Evolutionary conservation across 2,888 invertebrate genomes (phyloP).

Genomic region (Nebria brevicollis): DNA sequence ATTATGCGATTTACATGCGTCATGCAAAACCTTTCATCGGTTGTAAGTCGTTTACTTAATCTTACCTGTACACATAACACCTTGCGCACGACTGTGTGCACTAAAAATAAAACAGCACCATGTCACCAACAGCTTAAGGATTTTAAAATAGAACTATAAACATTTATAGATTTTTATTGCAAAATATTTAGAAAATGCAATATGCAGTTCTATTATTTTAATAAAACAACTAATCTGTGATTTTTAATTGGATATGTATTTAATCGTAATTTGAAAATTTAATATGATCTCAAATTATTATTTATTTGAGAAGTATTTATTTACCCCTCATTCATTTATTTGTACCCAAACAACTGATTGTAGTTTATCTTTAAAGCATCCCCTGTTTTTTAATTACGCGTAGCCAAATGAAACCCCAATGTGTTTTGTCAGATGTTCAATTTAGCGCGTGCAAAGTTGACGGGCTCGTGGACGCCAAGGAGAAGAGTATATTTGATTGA

Average conservation of each 20-base stretch:
- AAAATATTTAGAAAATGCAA: no score
- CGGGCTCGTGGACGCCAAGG: neutral
- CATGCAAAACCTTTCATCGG: neutral
- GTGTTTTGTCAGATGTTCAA: slow-evolving; percentile 23
- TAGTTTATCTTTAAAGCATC: neutral
- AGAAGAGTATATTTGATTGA: slow-evolving; percentile 35
- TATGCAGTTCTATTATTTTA: no score
- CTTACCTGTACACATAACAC: neutral
- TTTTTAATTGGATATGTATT: no score
- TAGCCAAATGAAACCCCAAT: neutral
- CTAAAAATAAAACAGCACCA: neutral
- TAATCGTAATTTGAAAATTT: no score
- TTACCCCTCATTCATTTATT: neutral
- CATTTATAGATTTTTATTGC: no score
- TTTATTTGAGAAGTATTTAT: neutral
- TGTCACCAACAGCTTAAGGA: neutral
- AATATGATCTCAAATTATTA: no score
- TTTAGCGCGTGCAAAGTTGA: slow-evolving; percentile 5
- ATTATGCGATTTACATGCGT: slow-evolving; percentile 22
- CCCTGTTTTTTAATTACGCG: neutral
- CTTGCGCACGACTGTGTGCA: neutral
- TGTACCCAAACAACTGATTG: neutral
- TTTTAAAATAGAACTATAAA: neutral
- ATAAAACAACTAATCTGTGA: no score
- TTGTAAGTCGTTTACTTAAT: slow-evolving; percentile 3